Evolutionary conservation across 2,113 vertebrate species (phyloP).

Genomic region (Dicrurus megarhynchus): DNA sequence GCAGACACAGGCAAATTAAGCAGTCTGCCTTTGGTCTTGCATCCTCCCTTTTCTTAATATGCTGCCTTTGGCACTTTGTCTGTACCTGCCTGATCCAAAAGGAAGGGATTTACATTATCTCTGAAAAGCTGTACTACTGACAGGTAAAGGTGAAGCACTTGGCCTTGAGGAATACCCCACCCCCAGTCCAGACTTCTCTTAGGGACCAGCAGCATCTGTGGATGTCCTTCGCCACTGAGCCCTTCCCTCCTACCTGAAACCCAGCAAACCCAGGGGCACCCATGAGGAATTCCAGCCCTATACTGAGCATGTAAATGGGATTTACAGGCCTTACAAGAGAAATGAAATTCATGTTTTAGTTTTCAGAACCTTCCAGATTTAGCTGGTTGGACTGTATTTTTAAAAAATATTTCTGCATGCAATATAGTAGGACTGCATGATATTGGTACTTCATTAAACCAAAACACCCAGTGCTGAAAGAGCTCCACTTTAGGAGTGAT

Average conservation of each 20-base stretch:
- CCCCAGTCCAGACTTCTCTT: not conserved
- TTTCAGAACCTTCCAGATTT: not conserved
- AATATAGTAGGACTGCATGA: not conserved
- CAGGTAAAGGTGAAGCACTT: not conserved
- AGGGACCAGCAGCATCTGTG: not conserved
- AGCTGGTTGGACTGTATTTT: not conserved
- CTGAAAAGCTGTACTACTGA: not conserved
- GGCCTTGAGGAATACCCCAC: not conserved
- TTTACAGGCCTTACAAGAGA: not conserved
- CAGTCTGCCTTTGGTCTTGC: not conserved
- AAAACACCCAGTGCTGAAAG: not conserved
- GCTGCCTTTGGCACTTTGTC: slow-evolving; percentile 11
- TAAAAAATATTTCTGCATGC: not conserved
- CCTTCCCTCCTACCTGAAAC: not conserved
- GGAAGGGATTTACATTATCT: slow-evolving; percentile 18
- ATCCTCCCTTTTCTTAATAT: slow-evolving; percentile 13
- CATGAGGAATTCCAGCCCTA: not conserved
- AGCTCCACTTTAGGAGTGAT: not conserved
- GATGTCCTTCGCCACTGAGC: not conserved
- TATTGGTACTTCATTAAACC: not conserved
- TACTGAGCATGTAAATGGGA: not conserved
- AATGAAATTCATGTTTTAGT: not conserved
- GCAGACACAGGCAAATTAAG: slow-evolving; percentile 1
- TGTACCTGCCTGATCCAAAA: slow-evolving; percentile 47
- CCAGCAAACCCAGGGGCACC: not conserved